Evolutionary conservation across 1,140 invertebrate genomes (phyloP).

Genomic region (Latrodectus geometricus): DNA sequence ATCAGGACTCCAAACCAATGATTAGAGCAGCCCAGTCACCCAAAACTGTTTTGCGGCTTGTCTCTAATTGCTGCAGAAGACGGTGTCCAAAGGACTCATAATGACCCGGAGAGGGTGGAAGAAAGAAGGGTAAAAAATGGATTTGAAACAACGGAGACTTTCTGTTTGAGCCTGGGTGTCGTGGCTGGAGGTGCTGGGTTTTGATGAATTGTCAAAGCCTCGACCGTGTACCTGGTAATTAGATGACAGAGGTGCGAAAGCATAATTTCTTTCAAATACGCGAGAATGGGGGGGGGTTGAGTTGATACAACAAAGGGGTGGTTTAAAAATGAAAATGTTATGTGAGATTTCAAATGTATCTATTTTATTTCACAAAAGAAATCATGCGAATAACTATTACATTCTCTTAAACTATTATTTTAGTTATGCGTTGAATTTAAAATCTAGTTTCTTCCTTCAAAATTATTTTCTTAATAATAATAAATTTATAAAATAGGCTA

Average conservation of each 20-base stretch:
- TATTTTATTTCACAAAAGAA: too few species aligned
- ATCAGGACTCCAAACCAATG: conserved; percentile 39
- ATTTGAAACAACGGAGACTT: conserved; percentile 16
- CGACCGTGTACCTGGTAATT: conserved; percentile 43
- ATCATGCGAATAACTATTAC: too few species aligned
- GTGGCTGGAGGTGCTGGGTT: neutral
- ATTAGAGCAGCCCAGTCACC: conserved; percentile 48
- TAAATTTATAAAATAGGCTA: too few species aligned
- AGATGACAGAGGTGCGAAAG: conserved; percentile 34
- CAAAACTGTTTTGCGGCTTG: conserved; percentile 45
- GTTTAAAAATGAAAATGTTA: neutral
- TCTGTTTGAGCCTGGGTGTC: neutral
- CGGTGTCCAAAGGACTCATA: conserved; percentile 39
- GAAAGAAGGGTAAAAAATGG: conserved; percentile 4
- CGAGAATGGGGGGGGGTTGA: neutral
- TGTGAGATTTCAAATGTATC: too few species aligned
- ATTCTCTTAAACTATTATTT: too few species aligned
- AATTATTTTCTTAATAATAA: too few species aligned
- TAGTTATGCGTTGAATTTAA: too few species aligned
- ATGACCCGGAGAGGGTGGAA: conserved; percentile 21
- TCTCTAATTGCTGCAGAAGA: conserved; percentile 40
- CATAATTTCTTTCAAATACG: conserved; percentile 20
- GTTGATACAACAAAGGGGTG: neutral
- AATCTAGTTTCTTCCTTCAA: too few species aligned
- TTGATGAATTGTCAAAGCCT: conserved; percentile 58